Base-by-base conservation (phyloP, 92 coral and sea anemone genomes). In the Zoanthus gigantus region DNA sequence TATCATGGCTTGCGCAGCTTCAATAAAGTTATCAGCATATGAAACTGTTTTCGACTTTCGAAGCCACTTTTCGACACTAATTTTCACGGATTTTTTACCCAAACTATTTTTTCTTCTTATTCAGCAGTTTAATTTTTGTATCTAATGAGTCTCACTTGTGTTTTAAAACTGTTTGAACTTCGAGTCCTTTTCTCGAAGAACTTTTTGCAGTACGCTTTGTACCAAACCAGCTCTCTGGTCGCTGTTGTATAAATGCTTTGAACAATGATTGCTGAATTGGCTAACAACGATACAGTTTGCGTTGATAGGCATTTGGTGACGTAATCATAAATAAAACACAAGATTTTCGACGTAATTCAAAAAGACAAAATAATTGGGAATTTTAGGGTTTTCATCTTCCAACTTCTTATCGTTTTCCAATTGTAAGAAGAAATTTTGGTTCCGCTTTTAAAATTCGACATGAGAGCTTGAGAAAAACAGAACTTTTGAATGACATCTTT, bases 271-370 rank as follows among this genome's bases (percentile, higher is more conserved):
- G 85, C 47, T 46, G 60, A 45, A 18, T 9, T 67, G 52, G 66
- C 74, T 47, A 48, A 11, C 63, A 81, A 71, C 18, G n/a, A 15
- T 44, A 81, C 44, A 81, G 32, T 10, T 29, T 81, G n/a, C 75
- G 82, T 77, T 53, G 85, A 57, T 47, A 13, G 45, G 44, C 75
- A 67, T 32, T 73, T 1, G 46, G 45, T 81, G 85, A 81, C 85
- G 85, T 66, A 81, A 7, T 50, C 71, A 66, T 81, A 10, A 81
- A 81, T 81, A 66, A 81, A 65, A 81, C 85, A 81, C 29, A 68
- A 57, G 10, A 6, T 23, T n/a, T 6, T 4, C 71, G 6, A 5
- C 34, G 45, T 54, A 23, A 65, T 56, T 66, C 61, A 66, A 65
- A 42, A 66, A 23, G 9, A 46, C 7, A 44, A 56, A 37, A 65